These are phyloP conservation scores for Cecidostiba fungosa DNA, from an alignment of 2,888 invertebrate genomes.

Conservation along the genomic window DNA sequence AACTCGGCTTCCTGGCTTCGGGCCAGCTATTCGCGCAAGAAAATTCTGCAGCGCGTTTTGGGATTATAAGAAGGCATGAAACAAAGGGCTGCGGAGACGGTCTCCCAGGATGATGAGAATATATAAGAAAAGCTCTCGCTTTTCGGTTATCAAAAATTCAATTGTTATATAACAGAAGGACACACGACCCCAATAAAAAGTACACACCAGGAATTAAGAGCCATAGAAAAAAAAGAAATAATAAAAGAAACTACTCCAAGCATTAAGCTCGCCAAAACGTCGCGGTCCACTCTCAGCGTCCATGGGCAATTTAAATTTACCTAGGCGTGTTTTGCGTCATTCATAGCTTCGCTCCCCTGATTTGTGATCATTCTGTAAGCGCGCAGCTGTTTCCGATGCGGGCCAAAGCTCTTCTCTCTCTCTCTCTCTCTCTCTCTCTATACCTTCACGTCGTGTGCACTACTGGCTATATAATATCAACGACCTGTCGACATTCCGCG, in stretches of 20 bases:
- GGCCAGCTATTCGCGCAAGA: slow-evolving; percentile 66
- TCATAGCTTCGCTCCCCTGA: slow-evolving; percentile 66
- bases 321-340: slow-evolving; percentile 78
- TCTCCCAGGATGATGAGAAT: not conserved
- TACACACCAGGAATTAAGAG: not conserved
- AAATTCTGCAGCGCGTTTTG: slow-evolving; percentile 6
- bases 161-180: too few relatives aligned
- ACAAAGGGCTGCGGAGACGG: slow-evolving; percentile 35
- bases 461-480: slow-evolving; percentile 72
- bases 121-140: not conserved
- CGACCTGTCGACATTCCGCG: slow-evolving; percentile 74
- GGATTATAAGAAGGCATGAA: slow-evolving; percentile 19
- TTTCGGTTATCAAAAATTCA: too few relatives aligned
- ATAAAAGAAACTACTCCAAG: not conserved
- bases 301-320: slow-evolving; percentile 78
- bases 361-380: slow-evolving; percentile 51
- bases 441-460: not conserved
- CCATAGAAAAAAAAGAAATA: not conserved
- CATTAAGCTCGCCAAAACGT: slow-evolving; percentile 61
- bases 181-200: too few relatives aligned
- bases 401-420: slow-evolving; percentile 72
- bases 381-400: slow-evolving; percentile 74
- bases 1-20: slow-evolving; percentile 70
- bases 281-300: slow-evolving; percentile 64
- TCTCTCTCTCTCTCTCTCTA: not conserved